A percentile compares a stretch with the other conserved stretches of the same genome.
phyloP scores from a whole-genome alignment of 2,113 vertebrate genomes.

The Boulengerochromis microlepis region DNA sequence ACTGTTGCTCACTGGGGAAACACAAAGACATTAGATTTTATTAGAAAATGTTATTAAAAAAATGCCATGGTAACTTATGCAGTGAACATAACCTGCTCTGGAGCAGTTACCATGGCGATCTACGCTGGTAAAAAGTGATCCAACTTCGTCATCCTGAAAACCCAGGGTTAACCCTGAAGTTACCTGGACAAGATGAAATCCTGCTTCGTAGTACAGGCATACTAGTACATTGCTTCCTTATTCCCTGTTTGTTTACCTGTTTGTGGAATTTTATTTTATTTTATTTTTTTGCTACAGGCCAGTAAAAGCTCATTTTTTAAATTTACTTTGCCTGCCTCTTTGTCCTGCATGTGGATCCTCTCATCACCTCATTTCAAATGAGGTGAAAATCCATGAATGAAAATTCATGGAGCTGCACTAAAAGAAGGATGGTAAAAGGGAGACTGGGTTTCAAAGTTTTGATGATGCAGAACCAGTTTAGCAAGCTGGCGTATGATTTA shows the following conservation, averaged over 20 bases:
- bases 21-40: background rate
- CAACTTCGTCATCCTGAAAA: background rate
- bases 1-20: background rate
- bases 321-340: background rate
- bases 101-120: background rate
- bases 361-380: accelerated
- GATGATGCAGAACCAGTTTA: background rate
- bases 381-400: background rate
- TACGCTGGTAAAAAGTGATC: background rate
- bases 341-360: background rate
- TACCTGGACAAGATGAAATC: background rate
- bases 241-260: background rate
- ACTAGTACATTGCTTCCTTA: background rate
- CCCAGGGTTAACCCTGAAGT: background rate
- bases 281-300: background rate
- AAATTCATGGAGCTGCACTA: background rate
- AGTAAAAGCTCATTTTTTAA: background rate
- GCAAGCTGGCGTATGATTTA: background rate
- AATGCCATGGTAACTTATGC: background rate
- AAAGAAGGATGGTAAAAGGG: background rate
- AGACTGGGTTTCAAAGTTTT: background rate
- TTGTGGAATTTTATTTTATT: background rate
- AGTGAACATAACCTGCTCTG: background rate
- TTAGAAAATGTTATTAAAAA: background rate
- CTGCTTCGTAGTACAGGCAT: accelerated